Percentiles rank a stretch among this genome's conserved stretches.
These are phyloP conservation scores for Muscicapa striata DNA, from an alignment of 2,797 vertebrate species.

Conservation along the genomic window DNA sequence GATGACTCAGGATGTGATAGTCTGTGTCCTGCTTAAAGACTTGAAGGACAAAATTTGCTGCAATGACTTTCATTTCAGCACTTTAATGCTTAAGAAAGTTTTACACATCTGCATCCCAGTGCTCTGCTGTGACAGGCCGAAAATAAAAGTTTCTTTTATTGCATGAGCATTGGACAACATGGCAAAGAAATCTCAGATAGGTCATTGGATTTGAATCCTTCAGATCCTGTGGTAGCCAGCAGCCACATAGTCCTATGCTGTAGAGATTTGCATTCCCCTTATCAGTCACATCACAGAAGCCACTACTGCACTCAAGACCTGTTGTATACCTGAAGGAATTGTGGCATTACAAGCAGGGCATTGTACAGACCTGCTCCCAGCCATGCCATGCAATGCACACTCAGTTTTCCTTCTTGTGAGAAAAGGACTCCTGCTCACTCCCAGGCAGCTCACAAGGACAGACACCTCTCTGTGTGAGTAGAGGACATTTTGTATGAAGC, in stretches of 20 bases:
- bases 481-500: neutral
- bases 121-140: neutral
- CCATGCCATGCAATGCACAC: neutral
- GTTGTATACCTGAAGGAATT: neutral
- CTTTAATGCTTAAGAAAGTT: neutral
- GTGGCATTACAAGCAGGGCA: neutral
- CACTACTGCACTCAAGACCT: neutral
- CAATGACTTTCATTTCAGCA: neutral
- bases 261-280: neutral
- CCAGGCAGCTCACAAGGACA: neutral
- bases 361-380: neutral
- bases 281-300: neutral
- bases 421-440: neutral
- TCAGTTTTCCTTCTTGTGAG: neutral
- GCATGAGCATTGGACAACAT: rapidly evolving
- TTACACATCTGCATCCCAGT: neutral
- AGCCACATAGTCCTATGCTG: neutral
- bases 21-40: constrained; percentile 11
- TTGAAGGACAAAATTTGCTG: constrained; percentile 42
- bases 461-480: neutral
- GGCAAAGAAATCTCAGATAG: neutral
- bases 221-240: neutral
- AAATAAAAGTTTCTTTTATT: neutral
- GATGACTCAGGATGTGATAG: constrained; percentile 14
- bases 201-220: neutral